These are phyloP conservation scores for Hydrochoerus hydrochaeris DNA, from an alignment of 2,113 vertebrate species.

Conservation along the genomic window DNA sequence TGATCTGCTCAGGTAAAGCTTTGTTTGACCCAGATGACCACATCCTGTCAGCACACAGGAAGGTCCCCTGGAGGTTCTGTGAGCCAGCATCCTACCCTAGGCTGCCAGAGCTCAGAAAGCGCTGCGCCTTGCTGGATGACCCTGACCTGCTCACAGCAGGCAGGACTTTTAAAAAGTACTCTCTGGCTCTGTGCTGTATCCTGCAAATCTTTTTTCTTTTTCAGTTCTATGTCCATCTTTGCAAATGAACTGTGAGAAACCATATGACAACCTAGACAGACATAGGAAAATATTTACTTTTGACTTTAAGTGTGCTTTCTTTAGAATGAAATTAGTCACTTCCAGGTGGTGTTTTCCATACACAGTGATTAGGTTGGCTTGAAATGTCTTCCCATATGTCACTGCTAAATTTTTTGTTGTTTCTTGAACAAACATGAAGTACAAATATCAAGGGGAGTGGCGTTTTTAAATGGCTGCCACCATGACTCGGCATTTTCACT, in stretches of 20 bases:
- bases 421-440: slow-evolving; percentile 36
- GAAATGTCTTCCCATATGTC: neutral
- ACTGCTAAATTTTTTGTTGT: neutral
- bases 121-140: neutral
- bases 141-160: neutral
- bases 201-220: neutral
- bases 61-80: neutral
- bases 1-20: neutral
- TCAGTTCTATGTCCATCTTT: neutral
- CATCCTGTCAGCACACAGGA: neutral
- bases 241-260: slow-evolving; percentile 40
- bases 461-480: neutral
- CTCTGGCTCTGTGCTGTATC: neutral
- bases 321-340: slow-evolving; percentile 17
- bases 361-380: slow-evolving; percentile 50
- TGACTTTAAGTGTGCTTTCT: slow-evolving; percentile 41
- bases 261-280: neutral
- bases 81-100: neutral
- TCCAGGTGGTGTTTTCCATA: slow-evolving; percentile 43
- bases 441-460: neutral
- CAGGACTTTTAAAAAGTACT: slow-evolving; percentile 9
- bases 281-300: slow-evolving; percentile 52
- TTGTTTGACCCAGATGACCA: neutral
- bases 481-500: neutral
- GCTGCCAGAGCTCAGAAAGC: neutral